phyloP scores from a whole-genome alignment of 2,888 invertebrate species.

The Ernsta delagoae region DNA sequence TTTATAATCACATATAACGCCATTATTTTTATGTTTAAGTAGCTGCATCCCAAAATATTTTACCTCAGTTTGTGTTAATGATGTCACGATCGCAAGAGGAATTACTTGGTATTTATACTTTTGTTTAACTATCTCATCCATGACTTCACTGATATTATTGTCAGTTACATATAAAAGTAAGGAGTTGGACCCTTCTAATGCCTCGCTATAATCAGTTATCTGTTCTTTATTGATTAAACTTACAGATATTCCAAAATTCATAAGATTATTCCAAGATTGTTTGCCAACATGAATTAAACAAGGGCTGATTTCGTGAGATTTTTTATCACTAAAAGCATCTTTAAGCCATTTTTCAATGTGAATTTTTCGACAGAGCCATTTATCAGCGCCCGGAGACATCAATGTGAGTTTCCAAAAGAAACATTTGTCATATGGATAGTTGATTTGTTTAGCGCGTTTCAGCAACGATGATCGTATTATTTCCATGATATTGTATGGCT shows the following conservation, averaged over 20 bases:
- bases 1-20: slow-evolving; percentile 67
- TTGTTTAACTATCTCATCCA: slow-evolving; percentile 61
- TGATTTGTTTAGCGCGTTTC: slow-evolving; percentile 79
- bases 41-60: slow-evolving; percentile 55
- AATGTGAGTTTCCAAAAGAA: slow-evolving; percentile 87
- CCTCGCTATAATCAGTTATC: slow-evolving; percentile 54
- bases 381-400: slow-evolving; percentile 80
- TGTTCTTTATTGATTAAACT: slow-evolving; percentile 60
- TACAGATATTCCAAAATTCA: slow-evolving; percentile 78
- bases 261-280: slow-evolving; percentile 77
- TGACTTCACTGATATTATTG: slow-evolving; percentile 54
- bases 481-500: slow-evolving; percentile 73
- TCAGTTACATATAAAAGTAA: slow-evolving; percentile 68
- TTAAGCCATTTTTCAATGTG: slow-evolving; percentile 77
- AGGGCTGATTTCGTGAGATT: slow-evolving; percentile 60
- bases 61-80: slow-evolving; percentile 53
- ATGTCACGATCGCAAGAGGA: slow-evolving; percentile 69
- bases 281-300: slow-evolving; percentile 69
- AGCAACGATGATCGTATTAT: slow-evolving; percentile 72
- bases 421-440: slow-evolving; percentile 70
- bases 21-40: slow-evolving; percentile 53
- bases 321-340: slow-evolving; percentile 73
- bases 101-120: slow-evolving; percentile 73
- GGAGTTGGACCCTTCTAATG: slow-evolving; percentile 75
- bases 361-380: slow-evolving; percentile 72